Evolutionary conservation across 2,888 invertebrate species (phyloP).

Genomic region (Melanostoma mellinum): DNA sequence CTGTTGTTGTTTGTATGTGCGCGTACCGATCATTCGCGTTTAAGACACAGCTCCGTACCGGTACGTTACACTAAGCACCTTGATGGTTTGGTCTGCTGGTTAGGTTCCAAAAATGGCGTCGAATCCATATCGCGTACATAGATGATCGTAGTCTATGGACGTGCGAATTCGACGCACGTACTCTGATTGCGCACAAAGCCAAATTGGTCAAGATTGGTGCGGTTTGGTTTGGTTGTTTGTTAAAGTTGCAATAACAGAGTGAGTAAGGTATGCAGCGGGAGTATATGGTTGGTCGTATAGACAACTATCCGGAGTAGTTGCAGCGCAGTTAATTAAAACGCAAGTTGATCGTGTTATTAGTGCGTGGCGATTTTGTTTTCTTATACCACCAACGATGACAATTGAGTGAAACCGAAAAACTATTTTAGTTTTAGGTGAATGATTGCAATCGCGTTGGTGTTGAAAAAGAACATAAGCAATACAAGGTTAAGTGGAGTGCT

Average conservation of each 20-base stretch:
- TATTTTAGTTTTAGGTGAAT: conserved; percentile 38
- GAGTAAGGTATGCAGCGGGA: conserved; percentile 1
- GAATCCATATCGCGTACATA: conserved; percentile 65
- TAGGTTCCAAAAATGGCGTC: conserved; percentile 70
- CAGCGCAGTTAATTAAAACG: conserved; percentile 68
- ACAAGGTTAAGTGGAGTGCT: background rate
- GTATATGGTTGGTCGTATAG: background rate
- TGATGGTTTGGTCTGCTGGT: conserved; percentile 23
- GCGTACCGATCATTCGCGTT: conserved; percentile 27
- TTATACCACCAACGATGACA: conserved; percentile 58
- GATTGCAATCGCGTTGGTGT: conserved; percentile 51
- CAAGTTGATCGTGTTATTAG: conserved; percentile 43
- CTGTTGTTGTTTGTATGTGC: background rate
- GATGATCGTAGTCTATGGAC: conserved; percentile 41
- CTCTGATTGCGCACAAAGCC: conserved; percentile 61
- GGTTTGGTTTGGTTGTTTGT: conserved; percentile 17
- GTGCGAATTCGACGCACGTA: conserved; percentile 72
- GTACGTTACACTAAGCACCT: conserved; percentile 72
- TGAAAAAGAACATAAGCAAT: background rate
- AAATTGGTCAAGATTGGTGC: conserved; percentile 61
- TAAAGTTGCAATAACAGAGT: conserved; percentile 5
- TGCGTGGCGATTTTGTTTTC: conserved; percentile 7
- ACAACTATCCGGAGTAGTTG: conserved; percentile 16
- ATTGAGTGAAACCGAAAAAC: conserved; percentile 61
- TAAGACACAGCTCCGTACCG: conserved; percentile 2